Evolutionary conservation across 2,797 vertebrate species (phyloP), one percentile per base, ranked within the genome.

Genomic region (Myiotriccus ornatus): DNA sequence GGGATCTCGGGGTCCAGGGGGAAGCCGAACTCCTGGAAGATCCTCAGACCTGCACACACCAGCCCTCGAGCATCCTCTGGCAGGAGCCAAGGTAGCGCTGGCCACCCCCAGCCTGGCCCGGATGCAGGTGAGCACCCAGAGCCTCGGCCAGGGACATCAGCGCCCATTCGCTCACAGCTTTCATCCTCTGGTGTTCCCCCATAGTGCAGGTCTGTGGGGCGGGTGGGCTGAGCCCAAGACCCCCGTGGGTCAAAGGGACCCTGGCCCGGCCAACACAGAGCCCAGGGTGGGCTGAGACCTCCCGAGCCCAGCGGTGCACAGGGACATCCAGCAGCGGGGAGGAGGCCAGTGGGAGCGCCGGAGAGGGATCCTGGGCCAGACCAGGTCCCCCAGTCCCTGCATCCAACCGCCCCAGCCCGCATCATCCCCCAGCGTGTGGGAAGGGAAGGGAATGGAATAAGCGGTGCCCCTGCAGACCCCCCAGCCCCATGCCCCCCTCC

Each of bases 291-390:
- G 67, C 65, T 32, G 53, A 34, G 65, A 68, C 12, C 25, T 30
- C 55, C 32, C 4, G 6, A 44, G 50, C 20, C 14, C 8, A 1
- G 55, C 1, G 4, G 65, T 37, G 6, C 49, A 5, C 1, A 0
- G 46, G 39, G 39, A 60, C 68, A 10, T 15, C n/a, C 83, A 9
- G 44, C 50, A 18, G 74, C 1, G 21, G 25, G 70, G 37, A 67
- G 6, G 14, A 28, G n/a, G 12, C 6, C 2, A 30, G 15, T 47
- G 67, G 67, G 70, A 75, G 59, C 9, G 10, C 55, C 56, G 68
- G 49, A 75, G 32, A 14, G 1, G 2, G 32, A 20, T 87, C 25
- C 81, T 46, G 23, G 19, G 21, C 24, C 52, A 22, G 46, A 65
- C 7, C 2, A 4, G 25, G 21, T 37, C 10, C 68, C 35, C 37